Evolutionary conservation across 2,797 vertebrate genomes (phyloP).

Genomic region (Vireo griseus): DNA sequence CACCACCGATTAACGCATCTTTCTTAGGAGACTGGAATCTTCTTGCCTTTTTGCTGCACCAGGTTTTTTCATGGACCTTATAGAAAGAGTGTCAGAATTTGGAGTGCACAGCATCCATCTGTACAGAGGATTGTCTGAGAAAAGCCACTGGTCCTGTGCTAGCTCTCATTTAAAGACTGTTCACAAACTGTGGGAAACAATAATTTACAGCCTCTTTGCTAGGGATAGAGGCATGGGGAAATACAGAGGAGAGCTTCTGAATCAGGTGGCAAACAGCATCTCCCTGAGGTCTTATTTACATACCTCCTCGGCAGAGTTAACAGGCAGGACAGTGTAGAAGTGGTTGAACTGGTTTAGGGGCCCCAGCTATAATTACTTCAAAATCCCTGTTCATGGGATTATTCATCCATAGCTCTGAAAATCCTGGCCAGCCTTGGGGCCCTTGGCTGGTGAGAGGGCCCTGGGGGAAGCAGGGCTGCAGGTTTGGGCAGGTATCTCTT

Average conservation of each 20-base stretch:
- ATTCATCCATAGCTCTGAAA: not conserved
- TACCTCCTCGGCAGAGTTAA: not conserved
- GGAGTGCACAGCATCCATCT: not conserved
- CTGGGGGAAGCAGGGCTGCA: not conserved
- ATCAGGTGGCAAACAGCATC: not conserved
- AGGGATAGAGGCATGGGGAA: not conserved
- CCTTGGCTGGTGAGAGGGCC: not conserved
- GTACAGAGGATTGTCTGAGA: not conserved
- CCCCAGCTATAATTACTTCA: not conserved
- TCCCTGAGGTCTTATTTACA: not conserved
- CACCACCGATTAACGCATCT: conserved; percentile 52
- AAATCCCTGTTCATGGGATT: not conserved
- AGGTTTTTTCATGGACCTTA: not conserved
- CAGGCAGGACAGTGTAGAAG: not conserved
- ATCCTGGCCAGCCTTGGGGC: not conserved
- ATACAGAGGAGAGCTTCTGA: not conserved
- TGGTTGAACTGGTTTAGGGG: not conserved
- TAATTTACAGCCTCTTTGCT: not conserved
- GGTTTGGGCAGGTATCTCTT: not conserved
- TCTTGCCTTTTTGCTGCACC: not conserved
- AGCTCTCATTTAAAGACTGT: conserved; percentile 33
- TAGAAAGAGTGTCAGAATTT: not conserved
- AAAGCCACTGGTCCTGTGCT: not conserved
- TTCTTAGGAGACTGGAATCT: conserved; percentile 22
- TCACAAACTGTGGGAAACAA: conserved; percentile 7